Conservation (phyloP, 2,888 invertebrate species). For the Perizoma flavofasciatum region DNA sequence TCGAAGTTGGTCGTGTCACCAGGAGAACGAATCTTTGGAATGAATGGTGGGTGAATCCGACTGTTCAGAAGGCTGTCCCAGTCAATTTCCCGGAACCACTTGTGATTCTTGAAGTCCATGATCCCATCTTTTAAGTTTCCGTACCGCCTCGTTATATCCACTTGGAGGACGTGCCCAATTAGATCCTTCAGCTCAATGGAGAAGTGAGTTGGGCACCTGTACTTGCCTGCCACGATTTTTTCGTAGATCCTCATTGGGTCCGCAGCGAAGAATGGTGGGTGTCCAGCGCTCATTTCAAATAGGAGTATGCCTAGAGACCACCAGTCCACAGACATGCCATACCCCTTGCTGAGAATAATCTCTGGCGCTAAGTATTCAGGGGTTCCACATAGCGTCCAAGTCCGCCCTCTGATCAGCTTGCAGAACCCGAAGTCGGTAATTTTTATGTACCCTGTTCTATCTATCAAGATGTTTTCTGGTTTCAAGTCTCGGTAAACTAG, state of each 20-base stretch:
- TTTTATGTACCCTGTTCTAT: slow-evolving; percentile 90
- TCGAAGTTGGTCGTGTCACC: slow-evolving; percentile 90
- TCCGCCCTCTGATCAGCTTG: slow-evolving; percentile 89
- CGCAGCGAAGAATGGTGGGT: slow-evolving; percentile 96
- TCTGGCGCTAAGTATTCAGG: slow-evolving; percentile 99
- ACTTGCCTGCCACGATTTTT: slow-evolving; percentile 96
- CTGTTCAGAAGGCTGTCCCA: slow-evolving; percentile 94
- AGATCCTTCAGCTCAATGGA: slow-evolving; percentile 91
- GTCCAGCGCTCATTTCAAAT: slow-evolving; percentile 96
- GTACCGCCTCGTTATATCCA: slow-evolving; percentile 83
- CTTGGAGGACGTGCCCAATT: slow-evolving; percentile 89
- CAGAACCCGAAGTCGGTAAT: slow-evolving; percentile 98
- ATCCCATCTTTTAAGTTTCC: slow-evolving; percentile 96
- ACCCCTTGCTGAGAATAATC: slow-evolving; percentile 95
- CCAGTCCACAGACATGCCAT: slow-evolving; percentile 97
- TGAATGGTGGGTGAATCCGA: slow-evolving; percentile 86
- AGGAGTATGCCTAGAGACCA: slow-evolving; percentile 96
- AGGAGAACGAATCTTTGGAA: slow-evolving; percentile 83
- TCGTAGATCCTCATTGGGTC: slow-evolving; percentile 98
- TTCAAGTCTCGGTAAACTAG: slow-evolving; percentile 96
- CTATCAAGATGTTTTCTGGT: slow-evolving; percentile 95
- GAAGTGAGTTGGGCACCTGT: slow-evolving; percentile 92
- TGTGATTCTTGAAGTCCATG: slow-evolving; percentile 95
- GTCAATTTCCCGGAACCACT: slow-evolving; percentile 95
- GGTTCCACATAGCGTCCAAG: slow-evolving; percentile 97